phyloP scores from a whole-genome alignment of 2,113 vertebrate genomes.

The Hypocryptadius cinnamomeus region DNA sequence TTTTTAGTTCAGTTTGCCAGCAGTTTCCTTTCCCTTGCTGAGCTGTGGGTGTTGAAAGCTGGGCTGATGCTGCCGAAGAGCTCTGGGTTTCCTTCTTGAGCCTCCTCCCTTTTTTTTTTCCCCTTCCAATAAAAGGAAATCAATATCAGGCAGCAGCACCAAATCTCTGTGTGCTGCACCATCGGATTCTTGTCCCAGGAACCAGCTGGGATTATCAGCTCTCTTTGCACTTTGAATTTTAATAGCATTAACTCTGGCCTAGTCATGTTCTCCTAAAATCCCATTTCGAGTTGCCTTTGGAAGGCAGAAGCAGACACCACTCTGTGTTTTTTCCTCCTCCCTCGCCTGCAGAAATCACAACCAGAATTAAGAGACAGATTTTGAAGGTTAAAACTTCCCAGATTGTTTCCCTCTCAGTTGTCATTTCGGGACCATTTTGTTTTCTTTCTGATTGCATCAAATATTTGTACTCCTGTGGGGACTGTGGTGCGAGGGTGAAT shows the following conservation, averaged over 20 bases:
- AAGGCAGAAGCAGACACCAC: background rate
- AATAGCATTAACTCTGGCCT: background rate
- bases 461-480: conserved; percentile 26
- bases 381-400: conserved; percentile 25
- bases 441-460: conserved; percentile 23
- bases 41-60: background rate
- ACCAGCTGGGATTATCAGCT: background rate
- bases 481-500: background rate
- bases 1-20: background rate
- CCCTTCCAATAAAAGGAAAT: background rate
- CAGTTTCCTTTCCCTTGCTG: background rate
- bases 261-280: background rate
- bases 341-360: background rate
- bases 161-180: background rate
- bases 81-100: background rate
- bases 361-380: conserved; percentile 41
- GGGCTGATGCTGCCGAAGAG: background rate
- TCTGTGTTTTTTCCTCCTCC: background rate
- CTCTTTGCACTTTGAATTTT: background rate
- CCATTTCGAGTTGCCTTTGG: background rate
- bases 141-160: background rate
- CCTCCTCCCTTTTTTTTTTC: background rate
- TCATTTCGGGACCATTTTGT: background rate
- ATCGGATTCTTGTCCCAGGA: background rate
- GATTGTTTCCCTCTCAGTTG: conserved; percentile 53